Evolutionary conservation across 2,113 vertebrate species (phyloP).

Genomic region (Himantopus leucocephalus): DNA sequence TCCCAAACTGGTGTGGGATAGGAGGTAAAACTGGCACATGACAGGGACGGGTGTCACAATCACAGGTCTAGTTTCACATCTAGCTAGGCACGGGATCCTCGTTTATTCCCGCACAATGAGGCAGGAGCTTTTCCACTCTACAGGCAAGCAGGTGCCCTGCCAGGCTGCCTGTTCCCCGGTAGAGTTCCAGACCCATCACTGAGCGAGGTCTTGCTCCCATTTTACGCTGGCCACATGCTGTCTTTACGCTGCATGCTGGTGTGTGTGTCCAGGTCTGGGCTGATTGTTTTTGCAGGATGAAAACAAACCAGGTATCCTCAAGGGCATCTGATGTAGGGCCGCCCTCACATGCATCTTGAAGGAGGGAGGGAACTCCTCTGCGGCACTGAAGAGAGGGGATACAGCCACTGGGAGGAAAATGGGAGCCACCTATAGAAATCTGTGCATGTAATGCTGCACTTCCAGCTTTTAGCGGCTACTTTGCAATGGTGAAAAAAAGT

Average conservation of each 20-base stretch:
- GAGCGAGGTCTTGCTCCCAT: not conserved
- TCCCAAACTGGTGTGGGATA: not conserved
- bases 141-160: not conserved
- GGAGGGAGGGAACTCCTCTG: not conserved
- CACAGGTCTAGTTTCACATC: not conserved
- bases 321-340: not conserved
- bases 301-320: not conserved
- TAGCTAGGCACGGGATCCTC: not conserved
- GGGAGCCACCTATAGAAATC: not conserved
- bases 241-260: fast-evolving
- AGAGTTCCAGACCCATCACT: not conserved
- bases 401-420: not conserved
- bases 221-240: not conserved
- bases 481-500: not conserved
- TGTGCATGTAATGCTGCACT: not conserved
- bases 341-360: not conserved
- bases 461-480: not conserved
- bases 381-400: not conserved
- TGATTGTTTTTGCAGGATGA: not conserved
- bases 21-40: not conserved
- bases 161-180: not conserved
- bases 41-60: not conserved
- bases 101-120: not conserved
- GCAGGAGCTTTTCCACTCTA: not conserved
- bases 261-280: not conserved